A percentile compares a stretch with the other conserved stretches of the same genome.
Evolutionary conservation across 2,888 invertebrate genomes (phyloP).

Genomic region (Ennomos quercinarius): DNA sequence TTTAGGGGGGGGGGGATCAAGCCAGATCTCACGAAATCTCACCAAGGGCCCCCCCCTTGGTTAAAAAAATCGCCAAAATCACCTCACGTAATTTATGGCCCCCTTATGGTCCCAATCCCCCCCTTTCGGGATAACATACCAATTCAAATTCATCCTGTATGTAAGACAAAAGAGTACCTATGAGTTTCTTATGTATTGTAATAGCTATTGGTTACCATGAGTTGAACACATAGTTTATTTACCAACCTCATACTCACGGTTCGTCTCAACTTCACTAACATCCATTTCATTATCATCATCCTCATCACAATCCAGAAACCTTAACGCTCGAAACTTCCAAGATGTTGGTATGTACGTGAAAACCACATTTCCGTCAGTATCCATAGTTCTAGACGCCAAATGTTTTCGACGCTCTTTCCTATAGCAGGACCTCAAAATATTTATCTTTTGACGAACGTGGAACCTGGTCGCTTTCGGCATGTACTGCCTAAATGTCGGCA

Average conservation of each 20-base stretch:
- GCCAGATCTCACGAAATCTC: too few species aligned
- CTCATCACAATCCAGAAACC: constrained; percentile 44
- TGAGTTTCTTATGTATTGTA: too few species aligned
- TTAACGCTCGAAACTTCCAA: constrained; percentile 53
- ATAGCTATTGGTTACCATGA: not conserved
- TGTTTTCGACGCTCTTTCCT: constrained; percentile 49
- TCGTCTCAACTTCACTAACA: constrained; percentile 30
- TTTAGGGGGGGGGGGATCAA: too few species aligned
- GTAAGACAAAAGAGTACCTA: too few species aligned
- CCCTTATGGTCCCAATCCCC: too few species aligned
- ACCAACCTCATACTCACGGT: constrained; percentile 26
- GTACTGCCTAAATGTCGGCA: constrained; percentile 45
- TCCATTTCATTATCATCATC: constrained; percentile 26
- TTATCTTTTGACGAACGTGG: constrained; percentile 54
- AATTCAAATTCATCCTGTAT: too few species aligned
- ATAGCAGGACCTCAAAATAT: constrained; percentile 52
- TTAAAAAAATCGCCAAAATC: too few species aligned
- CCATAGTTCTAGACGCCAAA: constrained; percentile 44
- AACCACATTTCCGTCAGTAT: constrained; percentile 45
- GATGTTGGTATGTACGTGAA: constrained; percentile 46
- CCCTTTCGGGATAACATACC: too few species aligned
- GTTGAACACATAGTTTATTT: not conserved
- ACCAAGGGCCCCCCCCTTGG: too few species aligned
- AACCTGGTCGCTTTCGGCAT: constrained; percentile 44
- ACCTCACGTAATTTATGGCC: too few species aligned